Conservation (phyloP, 2,888 invertebrate species). For the Coenonympha arcania region DNA sequence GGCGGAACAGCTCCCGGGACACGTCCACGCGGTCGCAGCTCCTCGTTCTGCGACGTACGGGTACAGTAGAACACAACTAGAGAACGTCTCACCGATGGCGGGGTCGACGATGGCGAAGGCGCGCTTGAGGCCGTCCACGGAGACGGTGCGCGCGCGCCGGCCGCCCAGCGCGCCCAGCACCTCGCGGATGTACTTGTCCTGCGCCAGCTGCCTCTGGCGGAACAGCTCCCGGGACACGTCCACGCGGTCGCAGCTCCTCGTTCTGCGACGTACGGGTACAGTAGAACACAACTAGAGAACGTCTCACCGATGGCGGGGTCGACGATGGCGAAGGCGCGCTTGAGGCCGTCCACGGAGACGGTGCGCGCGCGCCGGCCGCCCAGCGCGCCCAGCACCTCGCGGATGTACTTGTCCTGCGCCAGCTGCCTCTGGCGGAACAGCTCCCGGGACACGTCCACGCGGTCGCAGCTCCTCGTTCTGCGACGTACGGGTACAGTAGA, state of each 20-base stretch:
- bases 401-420: constrained; percentile 65
- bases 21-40: constrained; percentile 62
- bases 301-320: constrained; percentile 58
- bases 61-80: no score
- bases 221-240: constrained; percentile 61
- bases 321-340: constrained; percentile 57
- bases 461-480: constrained; percentile 67
- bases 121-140: constrained; percentile 38
- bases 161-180: constrained; percentile 51
- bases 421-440: constrained; percentile 58
- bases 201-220: constrained; percentile 59
- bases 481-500: no score
- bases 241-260: constrained; percentile 62
- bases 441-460: constrained; percentile 59
- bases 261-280: constrained; percentile 47
- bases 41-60: constrained; percentile 54
- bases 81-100: constrained; percentile 47
- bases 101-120: constrained; percentile 66
- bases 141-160: constrained; percentile 37
- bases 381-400: constrained; percentile 56
- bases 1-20: constrained; percentile 59
- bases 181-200: constrained; percentile 67
- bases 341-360: constrained; percentile 39
- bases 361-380: constrained; percentile 40
- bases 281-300: no score